phyloP scores from a whole-genome alignment of 2,888 invertebrate species.

The Steinernema carpocapsae region DNA sequence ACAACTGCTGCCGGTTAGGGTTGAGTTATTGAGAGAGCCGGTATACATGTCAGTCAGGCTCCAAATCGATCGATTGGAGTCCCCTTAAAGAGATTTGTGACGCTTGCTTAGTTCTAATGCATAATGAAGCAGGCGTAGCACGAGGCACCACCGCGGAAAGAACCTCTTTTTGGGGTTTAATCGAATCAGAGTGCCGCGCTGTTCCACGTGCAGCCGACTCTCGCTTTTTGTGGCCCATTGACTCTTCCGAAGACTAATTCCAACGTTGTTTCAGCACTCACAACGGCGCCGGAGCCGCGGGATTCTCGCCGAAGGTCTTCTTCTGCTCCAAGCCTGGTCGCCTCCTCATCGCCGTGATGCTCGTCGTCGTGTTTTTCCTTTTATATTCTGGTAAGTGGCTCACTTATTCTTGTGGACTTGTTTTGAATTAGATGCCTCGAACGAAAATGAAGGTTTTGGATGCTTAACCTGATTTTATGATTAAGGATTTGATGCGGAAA shows the following conservation, averaged over 20 bases:
- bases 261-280: neutral
- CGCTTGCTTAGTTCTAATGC: neutral
- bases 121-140: constrained; percentile 13
- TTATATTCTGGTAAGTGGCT: constrained; percentile 36
- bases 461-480: too few species aligned
- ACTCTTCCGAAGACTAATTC: too few species aligned
- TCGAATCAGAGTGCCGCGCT: neutral
- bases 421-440: constrained; percentile 16
- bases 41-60: neutral
- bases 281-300: constrained; percentile 13
- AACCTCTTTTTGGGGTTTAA: constrained; percentile 18
- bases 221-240: neutral
- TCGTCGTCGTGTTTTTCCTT: constrained; percentile 44
- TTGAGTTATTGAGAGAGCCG: too few species aligned
- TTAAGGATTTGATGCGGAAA: too few species aligned
- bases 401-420: neutral
- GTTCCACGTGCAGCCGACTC: too few species aligned
- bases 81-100: too few species aligned
- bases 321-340: constrained; percentile 52
- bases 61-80: neutral
- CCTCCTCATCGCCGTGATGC: constrained; percentile 43
- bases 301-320: constrained; percentile 33
- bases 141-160: neutral
- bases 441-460: too few species aligned
- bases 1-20: too few species aligned